Percentiles rank a stretch among this genome's conserved stretches.
These are phyloP conservation scores for Typhlichthys eigenmanni DNA, from an alignment of 2,797 vertebrate species.

Conservation along the genomic window DNA sequence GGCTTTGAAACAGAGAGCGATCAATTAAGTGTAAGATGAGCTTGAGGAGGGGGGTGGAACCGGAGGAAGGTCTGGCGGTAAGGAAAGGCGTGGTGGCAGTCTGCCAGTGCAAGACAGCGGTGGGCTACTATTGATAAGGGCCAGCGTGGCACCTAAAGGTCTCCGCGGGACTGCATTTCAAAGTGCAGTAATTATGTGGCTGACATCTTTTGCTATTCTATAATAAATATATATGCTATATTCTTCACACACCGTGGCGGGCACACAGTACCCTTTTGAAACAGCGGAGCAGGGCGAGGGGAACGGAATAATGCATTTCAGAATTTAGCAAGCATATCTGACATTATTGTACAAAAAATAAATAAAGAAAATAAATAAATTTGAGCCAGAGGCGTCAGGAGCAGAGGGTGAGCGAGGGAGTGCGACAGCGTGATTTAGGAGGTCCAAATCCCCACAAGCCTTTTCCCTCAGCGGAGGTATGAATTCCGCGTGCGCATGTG, in stretches of 20 bases:
- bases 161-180: conserved; percentile 60
- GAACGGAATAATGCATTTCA: conserved; percentile 48
- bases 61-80: conserved; percentile 29
- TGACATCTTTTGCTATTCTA: conserved; percentile 48
- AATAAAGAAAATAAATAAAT: conserved; percentile 4
- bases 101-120: conserved; percentile 34
- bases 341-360: conserved; percentile 19
- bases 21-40: conserved; percentile 56
- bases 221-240: too few relatives aligned
- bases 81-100: conserved; percentile 19
- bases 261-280: conserved; percentile 21
- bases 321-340: conserved; percentile 40
- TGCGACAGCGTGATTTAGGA: conserved; percentile 41
- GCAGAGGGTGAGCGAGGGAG: conserved; percentile 4
- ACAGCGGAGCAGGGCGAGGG: conserved; percentile 35
- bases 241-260: too few relatives aligned
- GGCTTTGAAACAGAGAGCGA: conserved; percentile 59
- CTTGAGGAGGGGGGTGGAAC: conserved; percentile 36
- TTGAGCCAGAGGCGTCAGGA: conserved; percentile 9
- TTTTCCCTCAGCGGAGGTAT: conserved; percentile 31
- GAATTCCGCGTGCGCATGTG: conserved; percentile 20
- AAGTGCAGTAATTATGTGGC: conserved; percentile 62
- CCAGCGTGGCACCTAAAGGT: conserved; percentile 50
- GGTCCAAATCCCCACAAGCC: conserved; percentile 49
- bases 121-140: conserved; percentile 60